Percentiles rank a stretch among this genome's conserved stretches.
phyloP scores from a whole-genome alignment of 2,113 vertebrate species.

The Aythya baeri region DNA sequence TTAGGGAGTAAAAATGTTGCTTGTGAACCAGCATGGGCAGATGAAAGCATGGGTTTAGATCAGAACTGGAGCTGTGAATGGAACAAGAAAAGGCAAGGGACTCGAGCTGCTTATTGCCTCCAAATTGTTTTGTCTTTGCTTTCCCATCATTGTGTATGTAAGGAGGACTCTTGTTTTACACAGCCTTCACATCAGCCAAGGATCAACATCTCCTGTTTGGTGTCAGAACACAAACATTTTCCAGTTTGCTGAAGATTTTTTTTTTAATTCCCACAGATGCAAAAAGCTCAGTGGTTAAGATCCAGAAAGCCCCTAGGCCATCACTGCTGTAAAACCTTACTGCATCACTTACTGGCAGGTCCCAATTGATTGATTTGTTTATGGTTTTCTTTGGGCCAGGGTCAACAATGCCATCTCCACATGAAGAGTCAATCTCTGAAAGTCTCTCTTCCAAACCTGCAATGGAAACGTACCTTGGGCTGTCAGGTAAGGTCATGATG shows the following conservation, averaged over 20 bases:
- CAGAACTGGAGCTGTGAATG: neutral
- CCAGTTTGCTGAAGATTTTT: neutral
- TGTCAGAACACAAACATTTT: neutral
- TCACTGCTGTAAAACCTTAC: neutral
- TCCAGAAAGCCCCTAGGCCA: neutral
- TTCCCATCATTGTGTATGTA: neutral
- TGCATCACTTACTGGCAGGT: neutral
- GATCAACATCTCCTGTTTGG: neutral
- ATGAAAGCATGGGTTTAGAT: neutral
- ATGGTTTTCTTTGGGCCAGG: slow-evolving; percentile 23
- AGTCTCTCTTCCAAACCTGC: neutral
- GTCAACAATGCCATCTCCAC: neutral
- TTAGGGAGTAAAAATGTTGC: neutral
- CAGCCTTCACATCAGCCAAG: neutral
- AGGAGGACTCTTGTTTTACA: neutral
- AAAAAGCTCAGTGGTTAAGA: neutral
- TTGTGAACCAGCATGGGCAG: neutral
- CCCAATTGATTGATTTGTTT: neutral
- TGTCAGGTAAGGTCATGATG: slow-evolving; percentile 30
- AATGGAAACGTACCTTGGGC: neutral
- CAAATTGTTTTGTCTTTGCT: neutral
- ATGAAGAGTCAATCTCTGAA: neutral
- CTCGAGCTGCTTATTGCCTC: neutral
- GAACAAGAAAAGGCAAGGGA: neutral
- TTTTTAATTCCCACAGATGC: neutral